Conservation (phyloP, 2,797 vertebrate species). For the Meriones psammophilus region DNA sequence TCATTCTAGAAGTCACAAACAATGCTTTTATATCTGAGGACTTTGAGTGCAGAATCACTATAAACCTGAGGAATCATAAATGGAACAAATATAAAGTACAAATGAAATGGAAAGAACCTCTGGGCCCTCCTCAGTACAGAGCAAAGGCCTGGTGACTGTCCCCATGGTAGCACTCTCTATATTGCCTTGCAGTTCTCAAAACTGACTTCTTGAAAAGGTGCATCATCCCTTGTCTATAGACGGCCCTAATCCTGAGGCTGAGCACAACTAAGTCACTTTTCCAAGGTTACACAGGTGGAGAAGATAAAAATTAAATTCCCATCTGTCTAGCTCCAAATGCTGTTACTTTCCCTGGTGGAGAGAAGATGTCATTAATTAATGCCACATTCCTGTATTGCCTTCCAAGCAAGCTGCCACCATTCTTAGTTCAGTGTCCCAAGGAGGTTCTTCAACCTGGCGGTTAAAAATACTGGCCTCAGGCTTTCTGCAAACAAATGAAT, state of each 20-base stretch:
- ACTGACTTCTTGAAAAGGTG: background rate
- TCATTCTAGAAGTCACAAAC: background rate
- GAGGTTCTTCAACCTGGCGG: slow-evolving; percentile 5
- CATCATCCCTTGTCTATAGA: background rate
- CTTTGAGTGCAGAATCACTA: background rate
- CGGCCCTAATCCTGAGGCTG: background rate
- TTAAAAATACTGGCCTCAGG: background rate
- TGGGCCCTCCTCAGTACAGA: accelerated
- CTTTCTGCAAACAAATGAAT: slow-evolving; percentile 31
- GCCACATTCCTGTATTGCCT: slow-evolving; percentile 27
- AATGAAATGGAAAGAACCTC: background rate
- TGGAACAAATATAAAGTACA: accelerated
- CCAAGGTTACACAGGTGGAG: slow-evolving; percentile 51
- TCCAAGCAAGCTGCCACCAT: slow-evolving; percentile 60
- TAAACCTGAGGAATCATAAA: accelerated
- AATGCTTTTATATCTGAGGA: background rate
- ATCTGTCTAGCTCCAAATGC: slow-evolving; percentile 57
- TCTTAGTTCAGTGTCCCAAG: background rate
- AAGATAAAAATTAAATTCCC: slow-evolving; percentile 61
- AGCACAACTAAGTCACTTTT: background rate
- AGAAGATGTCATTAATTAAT: slow-evolving; percentile 66
- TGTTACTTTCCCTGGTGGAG: background rate
- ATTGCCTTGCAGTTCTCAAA: background rate
- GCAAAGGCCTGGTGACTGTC: background rate
- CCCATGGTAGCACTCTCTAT: background rate